Evolutionary conservation across 2,113 vertebrate species (phyloP).

Genomic region (Eptesicus fuscus): DNA sequence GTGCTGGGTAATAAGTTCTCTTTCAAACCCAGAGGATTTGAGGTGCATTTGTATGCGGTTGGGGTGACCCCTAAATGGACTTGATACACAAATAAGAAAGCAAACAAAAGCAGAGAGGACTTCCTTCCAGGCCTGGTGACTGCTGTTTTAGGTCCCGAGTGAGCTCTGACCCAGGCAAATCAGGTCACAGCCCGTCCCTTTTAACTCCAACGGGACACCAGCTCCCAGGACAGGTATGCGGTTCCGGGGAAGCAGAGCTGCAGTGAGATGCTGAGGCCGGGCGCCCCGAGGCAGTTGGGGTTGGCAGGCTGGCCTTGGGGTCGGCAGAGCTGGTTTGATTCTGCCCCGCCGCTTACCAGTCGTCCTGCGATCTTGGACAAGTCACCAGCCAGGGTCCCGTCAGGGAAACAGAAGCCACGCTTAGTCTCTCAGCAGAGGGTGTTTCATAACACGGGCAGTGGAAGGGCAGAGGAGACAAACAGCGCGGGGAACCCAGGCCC

Average conservation of each 20-base stretch:
- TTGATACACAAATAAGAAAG: neutral
- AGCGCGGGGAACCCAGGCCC: fast-evolving
- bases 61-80: neutral
- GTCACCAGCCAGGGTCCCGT: neutral
- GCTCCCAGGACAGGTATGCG: neutral
- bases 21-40: neutral
- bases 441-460: neutral
- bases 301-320: neutral
- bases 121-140: neutral
- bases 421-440: neutral
- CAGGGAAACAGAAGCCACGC: neutral
- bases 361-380: neutral
- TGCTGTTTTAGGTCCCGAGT: neutral
- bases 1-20: neutral
- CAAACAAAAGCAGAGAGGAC: neutral
- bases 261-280: neutral
- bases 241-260: neutral
- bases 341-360: neutral
- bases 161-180: neutral
- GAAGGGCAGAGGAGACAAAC: neutral
- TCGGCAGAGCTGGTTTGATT: neutral
- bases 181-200: neutral
- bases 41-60: neutral
- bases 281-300: neutral
- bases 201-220: neutral